phyloP scores from a whole-genome alignment of 2,113 vertebrate genomes.

The Anarrhichthys ocellatus region DNA sequence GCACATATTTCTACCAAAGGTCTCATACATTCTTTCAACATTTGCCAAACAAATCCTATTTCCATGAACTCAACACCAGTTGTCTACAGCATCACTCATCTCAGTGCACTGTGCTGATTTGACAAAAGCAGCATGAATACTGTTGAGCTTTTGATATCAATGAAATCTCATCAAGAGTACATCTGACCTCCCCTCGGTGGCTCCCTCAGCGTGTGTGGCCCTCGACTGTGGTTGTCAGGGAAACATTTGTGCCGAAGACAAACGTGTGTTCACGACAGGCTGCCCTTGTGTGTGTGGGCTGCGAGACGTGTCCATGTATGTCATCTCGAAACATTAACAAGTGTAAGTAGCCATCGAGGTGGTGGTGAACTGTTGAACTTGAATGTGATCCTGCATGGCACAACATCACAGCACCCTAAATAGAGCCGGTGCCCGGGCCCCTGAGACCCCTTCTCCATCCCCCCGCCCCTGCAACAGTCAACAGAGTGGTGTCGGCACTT shows the following conservation, averaged over 20 bases:
- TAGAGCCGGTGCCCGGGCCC: slow-evolving; percentile 61
- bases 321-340: slow-evolving; percentile 68
- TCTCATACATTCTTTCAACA: slow-evolving; percentile 31
- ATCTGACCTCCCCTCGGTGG: slow-evolving; percentile 53
- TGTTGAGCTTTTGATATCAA: slow-evolving; percentile 75
- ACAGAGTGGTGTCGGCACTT: slow-evolving; percentile 62
- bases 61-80: slow-evolving; percentile 65
- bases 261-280: slow-evolving; percentile 58
- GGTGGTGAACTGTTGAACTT: slow-evolving; percentile 83
- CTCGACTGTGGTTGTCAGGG: slow-evolving; percentile 63
- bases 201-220: slow-evolving; percentile 84
- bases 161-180: slow-evolving; percentile 72
- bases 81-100: slow-evolving; percentile 66
- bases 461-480: slow-evolving; percentile 54
- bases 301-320: slow-evolving; percentile 63
- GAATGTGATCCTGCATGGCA: slow-evolving; percentile 77
- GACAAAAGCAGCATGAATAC: slow-evolving; percentile 67
- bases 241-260: slow-evolving; percentile 78
- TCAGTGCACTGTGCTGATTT: slow-evolving; percentile 63
- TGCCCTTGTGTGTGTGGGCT: slow-evolving; percentile 68
- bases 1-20: background rate
- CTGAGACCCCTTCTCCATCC: slow-evolving; percentile 24
- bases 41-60: slow-evolving; percentile 22
- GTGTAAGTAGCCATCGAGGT: slow-evolving; percentile 55
- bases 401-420: slow-evolving; percentile 68